Base-by-base conservation (phyloP, 2,888 invertebrate genomes). In the Campoplex nolae region DNA sequence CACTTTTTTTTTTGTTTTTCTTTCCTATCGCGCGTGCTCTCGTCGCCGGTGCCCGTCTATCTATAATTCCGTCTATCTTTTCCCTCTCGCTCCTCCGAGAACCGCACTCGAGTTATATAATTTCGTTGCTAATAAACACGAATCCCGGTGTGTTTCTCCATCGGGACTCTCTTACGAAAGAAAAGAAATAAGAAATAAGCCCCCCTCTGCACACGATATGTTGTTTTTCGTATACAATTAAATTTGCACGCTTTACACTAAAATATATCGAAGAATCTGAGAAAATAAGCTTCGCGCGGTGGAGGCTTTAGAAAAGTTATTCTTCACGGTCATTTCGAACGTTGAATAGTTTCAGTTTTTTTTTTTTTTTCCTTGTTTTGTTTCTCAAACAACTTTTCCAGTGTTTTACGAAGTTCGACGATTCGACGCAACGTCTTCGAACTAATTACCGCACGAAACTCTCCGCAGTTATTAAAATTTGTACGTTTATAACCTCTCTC, bases 21-120 rank as follows among this genome's bases (percentile, higher is more conserved):
- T 28, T 38, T 38, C 1, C 48, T 51, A 70, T 65, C 65, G 3
- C 71, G 48, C 9, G 18, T 51, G n/a, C 48, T 48, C 58, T 65
- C 8, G 48, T 65, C 54, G 48, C 58, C 56, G 23, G 56, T 48
- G n/a, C 45, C 65, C 13, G 16, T 35, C 48, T 38, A 56, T 76
- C 42, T 54, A 0, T 9, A 3, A 6, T 9, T 71, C 76, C 45
- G 32, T 65, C 45, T 74, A 73, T 42, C 13, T 51, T 56, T 9
- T 67, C 71, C 32, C 16, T 65, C 56, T 16, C 73, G 67, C 0
- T 42, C 42, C 42, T 42, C 42, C 9, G 48, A 67, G 86, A 73
- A 73, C 58, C 86, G 74, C 45, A 32, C 79, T 74, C 74, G 54
- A 51, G 84, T 87, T 87, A 87, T 84, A 73, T 87, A 87, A 87